Evolutionary conservation across 2,888 invertebrate genomes (phyloP), one percentile per base, ranked within the genome.

Genomic region (Ligdia adustata): DNA sequence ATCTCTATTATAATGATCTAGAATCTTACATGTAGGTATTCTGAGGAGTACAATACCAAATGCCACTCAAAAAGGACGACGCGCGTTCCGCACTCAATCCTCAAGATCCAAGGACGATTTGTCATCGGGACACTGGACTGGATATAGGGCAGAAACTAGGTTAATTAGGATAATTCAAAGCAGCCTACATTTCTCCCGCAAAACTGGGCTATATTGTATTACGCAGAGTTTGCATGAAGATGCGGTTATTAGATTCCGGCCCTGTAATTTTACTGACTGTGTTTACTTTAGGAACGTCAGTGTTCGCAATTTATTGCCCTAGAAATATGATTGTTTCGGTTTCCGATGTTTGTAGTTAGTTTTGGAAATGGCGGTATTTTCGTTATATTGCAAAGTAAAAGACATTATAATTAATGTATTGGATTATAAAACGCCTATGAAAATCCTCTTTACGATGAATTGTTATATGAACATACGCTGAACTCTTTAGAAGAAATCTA

Each of bases 151-250:
- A 24, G 18, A 31, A 49, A 49, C 16, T 49, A 28, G 48, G 48
- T 49, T 42, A 49, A 49, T 49, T 49, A 33, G 33, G 22, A 49
- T 49, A 43, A 49, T 49, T 49, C 48, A 39, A 26, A 43, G 42
- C 48, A 42, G 37, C 48, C 42, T 42, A 49, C 37, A 35, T 48
- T 33, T 41, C 48, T 48, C 35, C 13, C 13, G n/a, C 32, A 32
- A 42, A 47, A 49, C 48, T 49, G 42, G 48, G 33, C 33, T 33
- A 24, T 38, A 39, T 39, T 34, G 22, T 47, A 40, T 35, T 40
- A 46, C 16, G 39, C 32, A 28, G 18, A 35, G 40, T 41, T 33
- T 31, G 40, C 35, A 35, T 47, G 35, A 31, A 47, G 34, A 41
- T 47, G 39, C 35, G 24, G 26, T 41, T 47, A 41, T 47, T 47